Evolutionary conservation across 2,888 invertebrate genomes (phyloP), one percentile per base, ranked within the genome.

Genomic region (Drosophila siamana): DNA sequence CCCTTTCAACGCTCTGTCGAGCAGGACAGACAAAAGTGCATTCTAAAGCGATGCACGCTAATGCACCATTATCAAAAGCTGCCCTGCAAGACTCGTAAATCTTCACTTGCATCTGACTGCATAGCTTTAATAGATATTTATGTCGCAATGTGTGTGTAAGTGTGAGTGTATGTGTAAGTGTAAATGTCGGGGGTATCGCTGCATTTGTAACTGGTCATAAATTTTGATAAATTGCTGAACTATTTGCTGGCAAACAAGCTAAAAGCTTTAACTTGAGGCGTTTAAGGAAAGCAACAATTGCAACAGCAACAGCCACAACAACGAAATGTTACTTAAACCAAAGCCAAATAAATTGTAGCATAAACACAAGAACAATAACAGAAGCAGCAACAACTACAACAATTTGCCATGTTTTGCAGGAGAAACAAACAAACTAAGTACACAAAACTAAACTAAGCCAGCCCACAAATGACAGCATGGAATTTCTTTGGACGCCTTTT

Each of bases 21-120:
- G 28, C n/a, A 16, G 15, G 28, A 36, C 33, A 50, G 72, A 71
- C 72, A 77, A 70, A 70, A 82, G 84, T 78, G 86, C 86, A 82
- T 72, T 67, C 75, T 72, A 61, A 77, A 75, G 62, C 78, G 73
- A 40, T 75, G 65, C 85, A 87, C 83, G 86, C 83, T 82, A 87
- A 87, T 87, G 87, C 85, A 72, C 82, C 86, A 85, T 84, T 87
- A 84, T 85, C 83, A 78, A 74, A 78, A 69, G 84, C 80, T 67
- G 64, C 52, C 66, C 64, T 48, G 62, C 43, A 78, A 66, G 60
- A 63, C 67, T 78, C 83, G 83, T 84, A 84, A 87, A 84, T 84
- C 83, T 84, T 84, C 83, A 87, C 83, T 84, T 84, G 76, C 79
- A 74, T 59, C 78, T 69, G 65, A 70, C 79, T 85, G 79, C 76